These are phyloP conservation scores for Hermatobates lingyangjiaoensis DNA, from an alignment of 1,140 invertebrate species.

Conservation along the genomic window DNA sequence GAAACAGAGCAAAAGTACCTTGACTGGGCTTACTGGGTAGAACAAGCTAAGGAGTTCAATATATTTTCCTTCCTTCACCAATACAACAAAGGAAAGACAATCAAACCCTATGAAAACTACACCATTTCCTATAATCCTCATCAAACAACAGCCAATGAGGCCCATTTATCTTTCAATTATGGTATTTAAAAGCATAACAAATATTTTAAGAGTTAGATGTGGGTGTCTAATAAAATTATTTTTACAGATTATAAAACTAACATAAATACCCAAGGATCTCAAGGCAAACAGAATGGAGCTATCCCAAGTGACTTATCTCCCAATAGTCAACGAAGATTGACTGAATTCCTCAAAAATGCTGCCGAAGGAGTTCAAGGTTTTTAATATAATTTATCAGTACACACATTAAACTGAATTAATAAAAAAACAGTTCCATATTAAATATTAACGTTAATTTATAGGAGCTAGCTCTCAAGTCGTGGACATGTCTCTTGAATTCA, in stretches of 20 bases:
- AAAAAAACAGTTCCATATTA: not conserved
- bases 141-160: constrained; percentile 14
- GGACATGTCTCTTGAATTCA: constrained; percentile 30
- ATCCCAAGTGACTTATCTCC: constrained; percentile 6
- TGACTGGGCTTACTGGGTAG: constrained; percentile 17
- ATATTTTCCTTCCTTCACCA: constrained; percentile 16
- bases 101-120: constrained; percentile 11
- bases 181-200: constrained; percentile 2
- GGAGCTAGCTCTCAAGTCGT: constrained; percentile 25
- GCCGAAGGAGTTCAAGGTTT: constrained; percentile 25
- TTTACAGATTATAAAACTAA: not conserved
- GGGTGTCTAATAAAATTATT: not conserved
- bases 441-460: constrained; percentile 1
- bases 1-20: constrained; percentile 25
- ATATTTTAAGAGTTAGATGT: not conserved
- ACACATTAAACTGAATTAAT: not conserved
- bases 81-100: constrained; percentile 8
- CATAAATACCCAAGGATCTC: not conserved
- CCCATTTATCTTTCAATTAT: constrained; percentile 13
- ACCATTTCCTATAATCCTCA: constrained; percentile 14
- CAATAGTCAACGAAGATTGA: constrained; percentile 26
- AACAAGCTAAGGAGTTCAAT: constrained; percentile 17
- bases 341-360: constrained; percentile 29
- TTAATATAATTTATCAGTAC: not conserved
- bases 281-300: not conserved